These are phyloP conservation scores for Typhlomys cinereus DNA, from an alignment of 2,113 vertebrate species.

Conservation along the genomic window DNA sequence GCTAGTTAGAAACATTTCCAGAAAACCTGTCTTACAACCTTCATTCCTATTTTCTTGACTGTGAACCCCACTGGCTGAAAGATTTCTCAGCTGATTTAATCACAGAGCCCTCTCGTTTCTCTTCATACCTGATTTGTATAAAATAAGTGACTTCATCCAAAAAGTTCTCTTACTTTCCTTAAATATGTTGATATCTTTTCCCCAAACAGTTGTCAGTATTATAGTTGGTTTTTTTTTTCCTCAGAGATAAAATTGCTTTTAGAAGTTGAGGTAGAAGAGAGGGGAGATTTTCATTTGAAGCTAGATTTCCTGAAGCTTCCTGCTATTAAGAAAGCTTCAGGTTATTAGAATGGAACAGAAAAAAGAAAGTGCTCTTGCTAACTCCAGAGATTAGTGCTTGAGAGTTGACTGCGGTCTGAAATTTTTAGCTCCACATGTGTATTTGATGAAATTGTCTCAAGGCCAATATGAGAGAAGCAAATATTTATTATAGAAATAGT, in stretches of 20 bases:
- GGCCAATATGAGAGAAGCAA: slow-evolving; percentile 59
- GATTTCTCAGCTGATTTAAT: neutral
- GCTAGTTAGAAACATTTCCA: neutral
- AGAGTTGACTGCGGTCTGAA: slow-evolving; percentile 63
- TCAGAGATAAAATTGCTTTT: slow-evolving; percentile 63
- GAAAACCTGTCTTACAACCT: neutral
- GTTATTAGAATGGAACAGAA: slow-evolving; percentile 73
- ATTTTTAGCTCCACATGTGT: slow-evolving; percentile 55
- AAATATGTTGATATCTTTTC: slow-evolving; percentile 36
- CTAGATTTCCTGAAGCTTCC: slow-evolving; percentile 66
- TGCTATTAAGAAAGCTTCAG: slow-evolving; percentile 69
- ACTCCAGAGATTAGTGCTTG: slow-evolving; percentile 65
- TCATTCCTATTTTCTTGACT: neutral
- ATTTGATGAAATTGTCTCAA: slow-evolving; percentile 66
- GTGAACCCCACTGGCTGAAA: neutral
- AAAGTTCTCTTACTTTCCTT: slow-evolving; percentile 56
- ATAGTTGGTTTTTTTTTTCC: neutral
- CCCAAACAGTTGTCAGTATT: neutral
- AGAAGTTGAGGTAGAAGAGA: slow-evolving; percentile 21
- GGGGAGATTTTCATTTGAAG: slow-evolving; percentile 69
- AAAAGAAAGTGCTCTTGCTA: slow-evolving; percentile 49
- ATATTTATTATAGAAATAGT: slow-evolving; percentile 73
- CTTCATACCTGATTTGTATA: slow-evolving; percentile 48
- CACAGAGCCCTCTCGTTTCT: neutral
- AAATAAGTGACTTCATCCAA: slow-evolving; percentile 69